Percentiles rank a stretch among this genome's conserved stretches.
Conservation (phyloP, 2,113 vertebrate genomes). For the Holacanthus passer region DNA sequence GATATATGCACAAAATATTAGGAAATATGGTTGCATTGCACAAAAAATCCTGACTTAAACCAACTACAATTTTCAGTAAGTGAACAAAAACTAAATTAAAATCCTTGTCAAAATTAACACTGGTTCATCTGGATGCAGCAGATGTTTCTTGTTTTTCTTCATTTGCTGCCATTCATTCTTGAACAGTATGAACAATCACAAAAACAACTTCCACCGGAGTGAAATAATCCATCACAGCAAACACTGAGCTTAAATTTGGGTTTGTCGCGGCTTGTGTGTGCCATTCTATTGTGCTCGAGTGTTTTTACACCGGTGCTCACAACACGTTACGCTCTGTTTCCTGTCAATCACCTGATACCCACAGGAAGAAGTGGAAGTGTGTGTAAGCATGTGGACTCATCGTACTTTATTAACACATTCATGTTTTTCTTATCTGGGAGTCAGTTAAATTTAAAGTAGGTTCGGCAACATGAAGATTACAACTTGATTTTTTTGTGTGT, state of each 20-base stretch:
- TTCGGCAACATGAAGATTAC: not conserved
- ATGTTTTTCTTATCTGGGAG: conserved; percentile 37
- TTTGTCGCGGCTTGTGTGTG: conserved; percentile 26
- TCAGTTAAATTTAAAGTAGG: conserved; percentile 12
- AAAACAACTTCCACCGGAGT: conserved; percentile 31
- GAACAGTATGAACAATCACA: conserved; percentile 12
- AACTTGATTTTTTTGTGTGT: no score
- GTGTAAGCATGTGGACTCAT: conserved; percentile 10
- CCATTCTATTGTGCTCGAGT: conserved; percentile 16
- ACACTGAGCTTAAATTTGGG: conserved; percentile 41
- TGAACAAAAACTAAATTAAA: no score
- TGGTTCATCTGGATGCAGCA: conserved; percentile 24
- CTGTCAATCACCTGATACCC: conserved; percentile 66
- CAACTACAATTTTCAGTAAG: no score
- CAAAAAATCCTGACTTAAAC: no score
- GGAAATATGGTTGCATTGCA: no score
- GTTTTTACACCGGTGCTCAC: conserved; percentile 34
- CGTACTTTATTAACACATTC: conserved; percentile 29
- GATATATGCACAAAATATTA: no score
- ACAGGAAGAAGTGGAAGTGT: conserved; percentile 25
- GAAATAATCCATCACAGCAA: conserved; percentile 37
- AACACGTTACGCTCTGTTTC: conserved; percentile 58
- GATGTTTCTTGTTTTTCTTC: conserved; percentile 33
- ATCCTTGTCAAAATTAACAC: no score
- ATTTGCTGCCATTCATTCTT: conserved; percentile 26